Conservation (phyloP, 2,113 vertebrate species). For the Thoracochromis brauschi region DNA sequence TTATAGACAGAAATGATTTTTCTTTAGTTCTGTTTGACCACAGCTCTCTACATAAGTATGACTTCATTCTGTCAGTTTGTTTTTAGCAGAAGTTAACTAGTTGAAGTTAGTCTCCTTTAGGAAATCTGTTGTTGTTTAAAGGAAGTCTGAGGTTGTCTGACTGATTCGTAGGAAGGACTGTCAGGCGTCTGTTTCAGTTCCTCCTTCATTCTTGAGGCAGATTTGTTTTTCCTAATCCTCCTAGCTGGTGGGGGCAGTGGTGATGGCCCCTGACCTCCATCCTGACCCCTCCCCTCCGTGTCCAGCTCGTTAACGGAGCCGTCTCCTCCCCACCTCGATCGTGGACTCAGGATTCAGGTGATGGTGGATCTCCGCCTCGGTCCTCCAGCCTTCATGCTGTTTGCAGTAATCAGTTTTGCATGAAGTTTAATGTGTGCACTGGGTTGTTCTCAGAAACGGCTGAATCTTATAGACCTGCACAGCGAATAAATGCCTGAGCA, state of each 20-base stretch:
- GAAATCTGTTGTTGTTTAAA: neutral
- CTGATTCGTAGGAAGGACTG: neutral
- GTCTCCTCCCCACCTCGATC: neutral
- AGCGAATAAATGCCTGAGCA: neutral
- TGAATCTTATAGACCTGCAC: accelerated
- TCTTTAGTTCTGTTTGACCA: neutral
- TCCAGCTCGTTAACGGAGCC: neutral
- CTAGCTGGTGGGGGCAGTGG: neutral
- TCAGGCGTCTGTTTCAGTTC: neutral
- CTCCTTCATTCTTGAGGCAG: neutral
- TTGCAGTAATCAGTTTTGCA: neutral
- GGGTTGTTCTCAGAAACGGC: accelerated
- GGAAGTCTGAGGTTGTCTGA: neutral
- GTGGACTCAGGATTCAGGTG: neutral
- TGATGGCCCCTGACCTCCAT: constrained; percentile 2
- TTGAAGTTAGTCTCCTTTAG: neutral
- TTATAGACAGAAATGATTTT: neutral
- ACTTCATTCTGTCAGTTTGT: neutral
- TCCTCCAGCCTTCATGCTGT: neutral
- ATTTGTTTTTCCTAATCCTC: constrained; percentile 33
- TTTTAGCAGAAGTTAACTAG: neutral
- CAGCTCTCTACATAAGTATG: neutral
- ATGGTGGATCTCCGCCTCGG: neutral
- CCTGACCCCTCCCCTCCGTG: neutral
- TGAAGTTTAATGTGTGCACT: neutral